Base-by-base conservation (phyloP, 2,113 vertebrate genomes). In the Lucifuga dentata region DNA sequence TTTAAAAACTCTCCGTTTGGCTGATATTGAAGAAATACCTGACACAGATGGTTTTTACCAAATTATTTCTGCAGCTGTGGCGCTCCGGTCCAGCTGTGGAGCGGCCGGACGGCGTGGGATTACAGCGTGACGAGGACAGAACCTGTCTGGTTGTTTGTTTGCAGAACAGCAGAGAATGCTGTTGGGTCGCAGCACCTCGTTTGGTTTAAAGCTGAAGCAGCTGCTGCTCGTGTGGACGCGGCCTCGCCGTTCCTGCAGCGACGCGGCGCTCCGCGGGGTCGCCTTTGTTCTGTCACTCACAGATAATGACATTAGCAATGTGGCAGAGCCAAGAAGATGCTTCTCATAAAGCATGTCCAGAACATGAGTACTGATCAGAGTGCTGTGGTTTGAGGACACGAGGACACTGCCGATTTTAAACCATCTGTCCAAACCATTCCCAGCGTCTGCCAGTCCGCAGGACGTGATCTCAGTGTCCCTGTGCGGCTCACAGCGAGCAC, bases 351-450 rank as follows among this genome's bases (percentile, higher is more conserved):
- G 40, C 45, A 4, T 1, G n/a, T n/a, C 44, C 43, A 61, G 8
- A 23, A 60, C 11, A 11, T 16, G 23, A 36, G 36, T 26, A 52
- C 39, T 29, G 40, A 59, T 76, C 19, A 32, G 26, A 7, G 36
- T 9, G 5, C 23, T 32, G 72, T 2, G 36, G 57, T 63, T 15
- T 35, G 40, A 23, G 49, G 64, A 60, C 51, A 20, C 11, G 5
- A 21, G 36, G 49, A 11, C 11, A 12, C 20, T 26, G 12, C 41
- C 10, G 38, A 73, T 36, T 24, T 23, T 3, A 57, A 69, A 65
- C 29, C 60, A 68, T 75, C 63, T 73, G 63, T 49, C 7, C 0
- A 61, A 80, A 61, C 19, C 24, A 59, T 73, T 61, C 56, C 9
- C 44, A 11, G 36, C 6, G 8, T 21, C 12, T 29, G 57, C 51